Evolutionary conservation across 2,113 vertebrate genomes (phyloP).

Genomic region (Pseudorasbora parva): DNA sequence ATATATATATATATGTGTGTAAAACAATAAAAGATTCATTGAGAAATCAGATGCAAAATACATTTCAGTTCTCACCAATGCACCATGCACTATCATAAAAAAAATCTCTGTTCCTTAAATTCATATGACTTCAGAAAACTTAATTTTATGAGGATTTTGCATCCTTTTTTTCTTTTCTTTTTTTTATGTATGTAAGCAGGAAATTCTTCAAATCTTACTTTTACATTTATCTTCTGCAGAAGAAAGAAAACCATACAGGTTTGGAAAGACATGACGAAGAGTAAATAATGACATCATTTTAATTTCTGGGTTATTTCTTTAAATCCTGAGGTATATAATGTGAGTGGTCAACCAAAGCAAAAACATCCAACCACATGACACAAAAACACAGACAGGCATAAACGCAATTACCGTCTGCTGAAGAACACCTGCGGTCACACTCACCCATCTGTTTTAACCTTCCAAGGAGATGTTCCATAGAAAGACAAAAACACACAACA

Average conservation of each 20-base stretch:
- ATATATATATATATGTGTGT: too few species aligned
- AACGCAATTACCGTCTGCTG: conserved; percentile 10
- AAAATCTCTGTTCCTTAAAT: not conserved
- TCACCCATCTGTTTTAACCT: conserved; percentile 7
- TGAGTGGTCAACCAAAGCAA: conserved; percentile 59
- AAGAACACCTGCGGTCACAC: conserved; percentile 16
- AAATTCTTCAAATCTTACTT: not conserved
- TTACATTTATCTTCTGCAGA: not conserved
- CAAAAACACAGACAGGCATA: conserved; percentile 27
- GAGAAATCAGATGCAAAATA: not conserved
- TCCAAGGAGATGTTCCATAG: not conserved
- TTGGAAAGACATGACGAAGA: not conserved
- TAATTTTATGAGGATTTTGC: not conserved
- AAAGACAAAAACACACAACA: not conserved
- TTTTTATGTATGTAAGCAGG: not conserved
- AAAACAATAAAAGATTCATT: not conserved
- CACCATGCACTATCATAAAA: not conserved
- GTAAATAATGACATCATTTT: conserved; percentile 1
- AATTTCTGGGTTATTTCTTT: not conserved
- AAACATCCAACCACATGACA: conserved; percentile 18
- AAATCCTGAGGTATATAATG: conserved; percentile 1
- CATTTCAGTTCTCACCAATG: not conserved
- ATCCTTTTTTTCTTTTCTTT: too few species aligned
- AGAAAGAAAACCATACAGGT: not conserved
- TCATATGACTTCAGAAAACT: not conserved